phyloP scores from a whole-genome alignment of 1,140 invertebrate species.

The Gryllus bimaculatus region DNA sequence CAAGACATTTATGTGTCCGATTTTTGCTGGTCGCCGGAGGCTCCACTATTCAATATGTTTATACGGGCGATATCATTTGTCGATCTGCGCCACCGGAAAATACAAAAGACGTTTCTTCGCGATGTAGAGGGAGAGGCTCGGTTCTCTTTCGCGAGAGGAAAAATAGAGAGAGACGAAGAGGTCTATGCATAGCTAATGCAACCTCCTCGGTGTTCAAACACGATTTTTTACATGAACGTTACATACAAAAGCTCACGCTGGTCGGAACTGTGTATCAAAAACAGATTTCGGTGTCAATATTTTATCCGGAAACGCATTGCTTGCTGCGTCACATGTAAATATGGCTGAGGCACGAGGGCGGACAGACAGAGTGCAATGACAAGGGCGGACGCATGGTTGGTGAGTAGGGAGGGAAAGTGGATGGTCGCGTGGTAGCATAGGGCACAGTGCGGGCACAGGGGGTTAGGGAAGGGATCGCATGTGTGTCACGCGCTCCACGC shows the following conservation, averaged over 20 bases:
- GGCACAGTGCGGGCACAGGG: no score
- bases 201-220: neutral
- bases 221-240: neutral
- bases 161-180: neutral
- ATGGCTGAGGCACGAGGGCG: neutral
- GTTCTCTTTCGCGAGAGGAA: neutral
- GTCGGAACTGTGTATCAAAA: neutral
- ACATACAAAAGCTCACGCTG: neutral
- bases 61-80: neutral
- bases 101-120: neutral
- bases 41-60: neutral
- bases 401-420: no score
- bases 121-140: neutral
- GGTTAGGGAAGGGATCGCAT: neutral
- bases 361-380: no score
- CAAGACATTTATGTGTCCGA: neutral
- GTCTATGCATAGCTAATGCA: neutral
- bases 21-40: no score
- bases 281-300: slow-evolving; percentile 4
- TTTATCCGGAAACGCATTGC: neutral
- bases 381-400: no score
- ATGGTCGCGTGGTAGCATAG: no score
- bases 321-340: neutral
- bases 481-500: neutral
- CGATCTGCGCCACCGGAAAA: neutral